Percentiles rank a stretch among this genome's conserved stretches.
These are phyloP conservation scores for Chirona hameri DNA, from an alignment of 2,888 invertebrate genomes.

Conservation along the genomic window DNA sequence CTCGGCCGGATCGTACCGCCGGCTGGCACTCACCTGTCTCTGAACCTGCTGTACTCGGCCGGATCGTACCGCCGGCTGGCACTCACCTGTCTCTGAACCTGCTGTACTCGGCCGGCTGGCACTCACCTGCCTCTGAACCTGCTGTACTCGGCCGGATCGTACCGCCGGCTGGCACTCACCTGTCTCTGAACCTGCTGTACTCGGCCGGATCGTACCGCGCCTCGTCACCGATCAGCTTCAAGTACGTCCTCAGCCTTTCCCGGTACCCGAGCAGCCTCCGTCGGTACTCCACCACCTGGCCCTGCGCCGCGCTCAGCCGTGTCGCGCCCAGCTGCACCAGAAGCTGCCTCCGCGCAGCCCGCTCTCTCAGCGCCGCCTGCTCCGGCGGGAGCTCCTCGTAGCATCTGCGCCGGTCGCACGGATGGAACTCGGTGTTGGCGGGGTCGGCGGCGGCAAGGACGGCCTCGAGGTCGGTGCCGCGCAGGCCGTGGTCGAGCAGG, in stretches of 20 bases:
- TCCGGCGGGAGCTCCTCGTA: slow-evolving; percentile 56
- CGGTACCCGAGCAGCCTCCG: slow-evolving; percentile 65
- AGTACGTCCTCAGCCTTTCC: slow-evolving; percentile 66
- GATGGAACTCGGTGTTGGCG: background rate
- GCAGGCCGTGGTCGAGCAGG: slow-evolving; percentile 67
- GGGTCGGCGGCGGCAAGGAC: slow-evolving; percentile 48
- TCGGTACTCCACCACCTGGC: slow-evolving; percentile 57
- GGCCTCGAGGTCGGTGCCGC: slow-evolving; percentile 63
- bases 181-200: slow-evolving; percentile 62
- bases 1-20: no score
- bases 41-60: no score
- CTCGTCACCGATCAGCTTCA: slow-evolving; percentile 60
- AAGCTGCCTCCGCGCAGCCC: background rate
- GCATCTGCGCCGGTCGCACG: background rate
- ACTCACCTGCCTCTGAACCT: no score
- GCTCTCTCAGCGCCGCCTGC: slow-evolving; percentile 55
- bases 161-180: slow-evolving; percentile 38
- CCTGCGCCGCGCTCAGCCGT: background rate
- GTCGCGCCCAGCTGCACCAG: background rate
- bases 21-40: no score
- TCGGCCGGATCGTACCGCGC: slow-evolving; percentile 60
- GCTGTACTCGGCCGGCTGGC: slow-evolving; percentile 63
- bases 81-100: slow-evolving; percentile 56
- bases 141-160: no score
- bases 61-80: no score